Conservation (phyloP, 1,140 invertebrate species). For the Gyrodactylus bullatarudis region DNA sequence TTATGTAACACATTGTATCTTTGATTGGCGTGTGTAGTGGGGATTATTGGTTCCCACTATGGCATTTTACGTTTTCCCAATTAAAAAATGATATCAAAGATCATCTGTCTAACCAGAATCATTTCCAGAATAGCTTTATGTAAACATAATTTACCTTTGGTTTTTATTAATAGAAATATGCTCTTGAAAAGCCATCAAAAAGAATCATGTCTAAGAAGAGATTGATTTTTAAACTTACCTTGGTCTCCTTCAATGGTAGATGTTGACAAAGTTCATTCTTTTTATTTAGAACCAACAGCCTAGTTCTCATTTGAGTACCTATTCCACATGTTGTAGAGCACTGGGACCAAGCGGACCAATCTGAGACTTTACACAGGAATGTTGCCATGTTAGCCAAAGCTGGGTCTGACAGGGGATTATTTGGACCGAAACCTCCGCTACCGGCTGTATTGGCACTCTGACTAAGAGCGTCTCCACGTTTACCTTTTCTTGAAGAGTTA, state of each 20-base stretch:
- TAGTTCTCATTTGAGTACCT: slow-evolving; percentile 19
- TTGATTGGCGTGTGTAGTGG: too few relatives aligned
- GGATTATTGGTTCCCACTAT: too few relatives aligned
- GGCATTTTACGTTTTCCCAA: too few relatives aligned
- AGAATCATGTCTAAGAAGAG: too few relatives aligned
- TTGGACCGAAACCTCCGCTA: background rate
- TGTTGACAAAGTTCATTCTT: slow-evolving; percentile 3
- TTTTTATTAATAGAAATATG: too few relatives aligned
- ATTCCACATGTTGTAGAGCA: slow-evolving; percentile 28
- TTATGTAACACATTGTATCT: too few relatives aligned
- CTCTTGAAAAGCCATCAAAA: too few relatives aligned
- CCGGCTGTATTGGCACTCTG: background rate
- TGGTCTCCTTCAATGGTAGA: background rate
- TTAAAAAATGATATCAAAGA: too few relatives aligned
- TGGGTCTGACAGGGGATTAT: background rate
- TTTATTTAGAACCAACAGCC: background rate
- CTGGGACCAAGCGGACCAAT: slow-evolving; percentile 27
- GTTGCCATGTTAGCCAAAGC: slow-evolving; percentile 4
- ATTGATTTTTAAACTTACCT: too few relatives aligned
- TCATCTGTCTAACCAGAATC: too few relatives aligned
- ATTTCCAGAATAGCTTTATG: too few relatives aligned
- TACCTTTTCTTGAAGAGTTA: background rate
- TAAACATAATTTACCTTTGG: too few relatives aligned
- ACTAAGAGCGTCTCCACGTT: background rate
- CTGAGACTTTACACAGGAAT: slow-evolving; percentile 20